These are phyloP conservation scores for Vicugna pacos DNA, from an alignment of 2,113 vertebrate genomes.

Conservation along the genomic window DNA sequence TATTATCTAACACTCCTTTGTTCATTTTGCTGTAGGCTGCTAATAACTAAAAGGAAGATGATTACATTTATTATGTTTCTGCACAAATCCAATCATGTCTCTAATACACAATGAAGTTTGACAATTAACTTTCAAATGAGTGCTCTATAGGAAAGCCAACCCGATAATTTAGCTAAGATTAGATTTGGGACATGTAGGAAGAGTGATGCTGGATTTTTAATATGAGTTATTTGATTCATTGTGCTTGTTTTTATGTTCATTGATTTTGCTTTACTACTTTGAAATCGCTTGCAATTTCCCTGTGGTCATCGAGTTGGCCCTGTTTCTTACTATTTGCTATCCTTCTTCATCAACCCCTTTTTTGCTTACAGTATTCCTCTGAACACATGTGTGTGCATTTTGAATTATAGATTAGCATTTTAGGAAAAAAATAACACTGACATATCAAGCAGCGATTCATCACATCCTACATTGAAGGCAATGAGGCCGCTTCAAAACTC, in stretches of 20 bases:
- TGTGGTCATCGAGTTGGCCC: not conserved
- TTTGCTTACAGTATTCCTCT: not conserved
- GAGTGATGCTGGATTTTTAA: not conserved
- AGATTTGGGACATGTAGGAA: not conserved
- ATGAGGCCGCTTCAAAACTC: conserved; percentile 54
- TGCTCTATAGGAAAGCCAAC: not conserved
- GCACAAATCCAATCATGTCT: not conserved
- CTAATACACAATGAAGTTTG: not conserved
- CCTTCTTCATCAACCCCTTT: not conserved
- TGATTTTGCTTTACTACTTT: conserved; percentile 1
- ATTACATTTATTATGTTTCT: not conserved
- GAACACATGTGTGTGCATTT: not conserved
- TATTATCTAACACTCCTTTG: not conserved
- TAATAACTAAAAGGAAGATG: not conserved
- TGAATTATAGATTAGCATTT: conserved; percentile 45
- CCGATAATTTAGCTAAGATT: not conserved
- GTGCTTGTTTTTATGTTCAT: not conserved
- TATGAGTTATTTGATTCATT: not conserved
- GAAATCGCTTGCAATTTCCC: not conserved
- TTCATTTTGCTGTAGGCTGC: not conserved
- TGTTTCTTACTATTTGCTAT: not conserved
- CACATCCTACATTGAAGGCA: conserved; percentile 54
- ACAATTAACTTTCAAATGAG: not conserved
- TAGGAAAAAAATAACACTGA: not conserved
- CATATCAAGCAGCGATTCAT: conserved; percentile 20